Evolutionary conservation across 2,113 vertebrate species (phyloP).

Genomic region (Gasterosteus aculeatus): DNA sequence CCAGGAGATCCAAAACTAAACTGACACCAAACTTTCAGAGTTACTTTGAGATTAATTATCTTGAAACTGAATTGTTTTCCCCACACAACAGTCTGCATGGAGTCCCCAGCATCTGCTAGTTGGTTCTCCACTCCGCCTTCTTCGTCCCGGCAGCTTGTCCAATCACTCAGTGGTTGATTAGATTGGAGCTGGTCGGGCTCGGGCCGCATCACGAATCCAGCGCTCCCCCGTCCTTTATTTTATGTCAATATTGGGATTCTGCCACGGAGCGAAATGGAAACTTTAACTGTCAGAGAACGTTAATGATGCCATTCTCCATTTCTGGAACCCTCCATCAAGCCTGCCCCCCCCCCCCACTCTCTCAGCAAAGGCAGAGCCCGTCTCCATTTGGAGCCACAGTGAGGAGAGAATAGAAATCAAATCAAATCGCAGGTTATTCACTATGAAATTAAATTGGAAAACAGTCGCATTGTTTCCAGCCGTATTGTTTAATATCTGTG

Average conservation of each 20-base stretch:
- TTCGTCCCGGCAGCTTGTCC: constrained; percentile 41
- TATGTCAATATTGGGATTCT: constrained; percentile 68
- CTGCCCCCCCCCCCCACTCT: neutral
- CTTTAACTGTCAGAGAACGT: constrained; percentile 78
- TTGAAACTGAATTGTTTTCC: constrained; percentile 8
- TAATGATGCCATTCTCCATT: constrained; percentile 77
- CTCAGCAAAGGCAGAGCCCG: constrained; percentile 13
- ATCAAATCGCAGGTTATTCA: constrained; percentile 80
- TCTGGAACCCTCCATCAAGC: constrained; percentile 1
- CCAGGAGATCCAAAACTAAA: constrained; percentile 7
- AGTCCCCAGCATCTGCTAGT: constrained; percentile 32
- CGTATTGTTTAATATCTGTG: constrained; percentile 80
- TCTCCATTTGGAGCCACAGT: constrained; percentile 45
- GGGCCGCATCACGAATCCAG: constrained; percentile 48
- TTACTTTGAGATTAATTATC: constrained; percentile 22
- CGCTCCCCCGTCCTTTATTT: constrained; percentile 41
- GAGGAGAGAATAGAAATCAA: constrained; percentile 69
- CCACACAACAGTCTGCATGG: neutral
- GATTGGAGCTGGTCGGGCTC: constrained; percentile 48
- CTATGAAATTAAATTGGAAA: constrained; percentile 82
- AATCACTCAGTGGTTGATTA: constrained; percentile 67
- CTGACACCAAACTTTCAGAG: constrained; percentile 22
- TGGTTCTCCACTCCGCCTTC: neutral
- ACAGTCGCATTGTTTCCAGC: constrained; percentile 70
- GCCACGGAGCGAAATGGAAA: constrained; percentile 74